phyloP scores from a whole-genome alignment of 2,797 vertebrate species.

The Ambastaia sidthimunki region DNA sequence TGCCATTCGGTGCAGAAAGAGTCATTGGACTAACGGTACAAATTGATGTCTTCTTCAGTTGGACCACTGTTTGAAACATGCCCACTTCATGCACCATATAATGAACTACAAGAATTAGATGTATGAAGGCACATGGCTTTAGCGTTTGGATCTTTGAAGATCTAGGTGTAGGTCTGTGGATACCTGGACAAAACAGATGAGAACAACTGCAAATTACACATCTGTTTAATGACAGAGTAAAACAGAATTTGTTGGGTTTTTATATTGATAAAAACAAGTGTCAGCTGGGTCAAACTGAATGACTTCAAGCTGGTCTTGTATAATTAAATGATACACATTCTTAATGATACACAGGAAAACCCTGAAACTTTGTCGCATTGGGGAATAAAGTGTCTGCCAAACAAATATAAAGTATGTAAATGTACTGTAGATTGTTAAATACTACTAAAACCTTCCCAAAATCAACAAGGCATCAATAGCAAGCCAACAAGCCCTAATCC shows the following conservation, averaged over 20 bases:
- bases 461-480: slow-evolving; percentile 18
- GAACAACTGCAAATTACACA: background rate
- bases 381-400: background rate
- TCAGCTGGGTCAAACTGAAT: background rate
- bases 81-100: background rate
- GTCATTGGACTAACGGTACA: slow-evolving; percentile 2
- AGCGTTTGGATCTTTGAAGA: background rate
- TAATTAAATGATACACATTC: background rate
- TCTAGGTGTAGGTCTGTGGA: background rate
- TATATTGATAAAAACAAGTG: background rate
- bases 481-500: slow-evolving; percentile 7
- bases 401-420: background rate
- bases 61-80: background rate
- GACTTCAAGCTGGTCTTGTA: slow-evolving; percentile 14
- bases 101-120: slow-evolving; percentile 2
- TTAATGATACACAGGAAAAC: background rate
- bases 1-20: slow-evolving; percentile 8
- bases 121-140: slow-evolving; percentile 23
- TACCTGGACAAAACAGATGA: background rate
- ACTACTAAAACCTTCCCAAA: slow-evolving; percentile 11
- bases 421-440: slow-evolving; percentile 1
- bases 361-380: background rate
- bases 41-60: background rate
- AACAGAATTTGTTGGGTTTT: background rate
- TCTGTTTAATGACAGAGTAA: background rate